These are phyloP conservation scores for Trachurus trachurus DNA, from an alignment of 2,797 vertebrate genomes.

Conservation along the genomic window DNA sequence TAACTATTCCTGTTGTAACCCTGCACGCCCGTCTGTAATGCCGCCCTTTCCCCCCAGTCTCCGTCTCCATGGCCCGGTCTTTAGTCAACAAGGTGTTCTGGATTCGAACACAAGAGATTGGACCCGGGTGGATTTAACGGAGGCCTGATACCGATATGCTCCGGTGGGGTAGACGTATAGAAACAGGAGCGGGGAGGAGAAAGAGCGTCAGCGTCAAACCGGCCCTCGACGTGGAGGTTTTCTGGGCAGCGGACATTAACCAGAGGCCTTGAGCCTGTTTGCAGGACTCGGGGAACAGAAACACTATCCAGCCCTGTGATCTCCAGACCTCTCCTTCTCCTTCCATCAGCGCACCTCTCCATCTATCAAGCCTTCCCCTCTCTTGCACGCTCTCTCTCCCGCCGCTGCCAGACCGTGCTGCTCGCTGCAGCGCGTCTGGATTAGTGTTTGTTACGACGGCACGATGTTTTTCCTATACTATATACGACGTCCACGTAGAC, in stretches of 20 bases:
- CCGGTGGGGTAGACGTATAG: constrained; percentile 52
- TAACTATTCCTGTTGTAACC: constrained; percentile 59
- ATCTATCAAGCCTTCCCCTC: constrained; percentile 65
- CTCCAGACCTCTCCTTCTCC: constrained; percentile 72
- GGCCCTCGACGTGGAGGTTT: constrained; percentile 36
- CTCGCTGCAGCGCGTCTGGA: constrained; percentile 33
- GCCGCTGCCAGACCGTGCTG: constrained; percentile 51
- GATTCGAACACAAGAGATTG: constrained; percentile 57
- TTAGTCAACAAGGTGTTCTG: constrained; percentile 65
- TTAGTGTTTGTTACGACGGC: constrained; percentile 32
- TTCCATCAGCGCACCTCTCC: constrained; percentile 71
- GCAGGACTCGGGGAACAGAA: constrained; percentile 65
- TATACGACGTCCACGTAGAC: constrained; percentile 16
- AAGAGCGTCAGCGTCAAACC: constrained; percentile 43
- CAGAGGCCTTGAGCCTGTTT: constrained; percentile 67
- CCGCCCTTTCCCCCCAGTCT: constrained; percentile 7
- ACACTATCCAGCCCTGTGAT: constrained; percentile 77
- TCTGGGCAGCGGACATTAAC: constrained; percentile 74
- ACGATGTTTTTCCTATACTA: background rate
- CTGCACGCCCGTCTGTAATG: constrained; percentile 40
- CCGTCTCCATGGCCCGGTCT: constrained; percentile 23
- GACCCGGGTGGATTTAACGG: constrained; percentile 51
- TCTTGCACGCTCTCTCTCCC: constrained; percentile 39
- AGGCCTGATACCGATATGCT: constrained; percentile 67
- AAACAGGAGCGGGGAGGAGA: constrained; percentile 60